Conservation (phyloP, 1,140 invertebrate genomes). For the Rhopalosiphum maidis region DNA sequence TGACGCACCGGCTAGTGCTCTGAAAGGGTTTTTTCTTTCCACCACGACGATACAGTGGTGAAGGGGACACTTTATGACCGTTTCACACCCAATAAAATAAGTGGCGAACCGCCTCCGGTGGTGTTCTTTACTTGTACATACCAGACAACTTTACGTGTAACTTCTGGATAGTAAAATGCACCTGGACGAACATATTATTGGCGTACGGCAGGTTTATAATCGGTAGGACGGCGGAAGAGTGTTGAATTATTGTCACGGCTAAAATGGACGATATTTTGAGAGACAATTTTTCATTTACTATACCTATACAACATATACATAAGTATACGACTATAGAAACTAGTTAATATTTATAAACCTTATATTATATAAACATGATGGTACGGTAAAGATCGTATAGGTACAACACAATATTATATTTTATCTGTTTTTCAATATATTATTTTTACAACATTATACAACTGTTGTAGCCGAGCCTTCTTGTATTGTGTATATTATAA, state of each 20-base stretch:
- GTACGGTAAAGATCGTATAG: not conserved
- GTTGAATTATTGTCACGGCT: not conserved
- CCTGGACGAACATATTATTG: not conserved
- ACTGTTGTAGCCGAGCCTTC: not conserved
- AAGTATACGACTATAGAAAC: too few relatives aligned
- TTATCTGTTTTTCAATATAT: not conserved
- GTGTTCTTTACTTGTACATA: not conserved
- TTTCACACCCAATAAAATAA: conserved; percentile 38
- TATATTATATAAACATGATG: not conserved
- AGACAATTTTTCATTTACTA: not conserved
- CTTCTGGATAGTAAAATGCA: conserved; percentile 20
- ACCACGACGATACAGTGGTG: not conserved
- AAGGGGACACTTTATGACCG: conserved; percentile 24
- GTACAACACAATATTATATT: not conserved
- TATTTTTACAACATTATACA: not conserved
- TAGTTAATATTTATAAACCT: too few relatives aligned
- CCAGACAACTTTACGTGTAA: not conserved
- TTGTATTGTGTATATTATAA: not conserved
- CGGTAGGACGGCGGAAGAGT: not conserved
- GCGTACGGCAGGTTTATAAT: not conserved
- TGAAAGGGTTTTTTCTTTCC: not conserved
- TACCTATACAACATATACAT: too few relatives aligned
- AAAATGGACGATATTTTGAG: not conserved
- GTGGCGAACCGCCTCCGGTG: not conserved
- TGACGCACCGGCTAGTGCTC: not conserved